Conservation (phyloP, 2,888 invertebrate genomes). For the Mantis religiosa region DNA sequence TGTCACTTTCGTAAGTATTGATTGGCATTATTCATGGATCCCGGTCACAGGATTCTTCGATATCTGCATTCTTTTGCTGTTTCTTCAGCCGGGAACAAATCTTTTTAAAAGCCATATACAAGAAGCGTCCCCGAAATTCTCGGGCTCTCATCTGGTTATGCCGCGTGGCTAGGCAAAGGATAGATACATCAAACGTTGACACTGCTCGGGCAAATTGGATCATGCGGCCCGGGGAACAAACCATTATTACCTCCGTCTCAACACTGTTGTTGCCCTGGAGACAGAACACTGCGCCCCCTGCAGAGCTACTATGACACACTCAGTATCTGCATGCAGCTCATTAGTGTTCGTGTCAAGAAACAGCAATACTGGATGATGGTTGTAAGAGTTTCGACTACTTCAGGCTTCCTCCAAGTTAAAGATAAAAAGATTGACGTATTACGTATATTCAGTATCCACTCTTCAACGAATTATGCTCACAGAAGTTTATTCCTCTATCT, state of each 20-base stretch:
- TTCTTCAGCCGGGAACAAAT: not conserved
- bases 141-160: constrained; percentile 4
- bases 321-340: too few species aligned
- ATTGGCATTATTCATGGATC: not conserved
- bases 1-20: not conserved
- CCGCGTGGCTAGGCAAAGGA: constrained; percentile 8
- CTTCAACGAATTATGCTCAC: too few species aligned
- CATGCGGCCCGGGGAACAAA: constrained; percentile 7
- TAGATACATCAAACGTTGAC: not conserved
- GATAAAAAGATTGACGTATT: too few species aligned
- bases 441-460: too few species aligned
- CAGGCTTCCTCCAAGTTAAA: too few species aligned
- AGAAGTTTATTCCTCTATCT: too few species aligned
- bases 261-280: not conserved
- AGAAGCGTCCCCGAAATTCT: not conserved
- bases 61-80: not conserved
- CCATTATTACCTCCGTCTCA: constrained; percentile 3
- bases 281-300: not conserved
- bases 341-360: too few species aligned
- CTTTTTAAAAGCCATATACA: not conserved
- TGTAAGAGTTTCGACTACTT: too few species aligned
- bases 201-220: constrained; percentile 3
- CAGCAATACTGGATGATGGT: too few species aligned
- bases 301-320: too few species aligned
- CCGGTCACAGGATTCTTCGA: not conserved